Evolutionary conservation across 2,113 vertebrate genomes (phyloP), one percentile per base, ranked within the genome.

Genomic region (Patagioenas fasciata): DNA sequence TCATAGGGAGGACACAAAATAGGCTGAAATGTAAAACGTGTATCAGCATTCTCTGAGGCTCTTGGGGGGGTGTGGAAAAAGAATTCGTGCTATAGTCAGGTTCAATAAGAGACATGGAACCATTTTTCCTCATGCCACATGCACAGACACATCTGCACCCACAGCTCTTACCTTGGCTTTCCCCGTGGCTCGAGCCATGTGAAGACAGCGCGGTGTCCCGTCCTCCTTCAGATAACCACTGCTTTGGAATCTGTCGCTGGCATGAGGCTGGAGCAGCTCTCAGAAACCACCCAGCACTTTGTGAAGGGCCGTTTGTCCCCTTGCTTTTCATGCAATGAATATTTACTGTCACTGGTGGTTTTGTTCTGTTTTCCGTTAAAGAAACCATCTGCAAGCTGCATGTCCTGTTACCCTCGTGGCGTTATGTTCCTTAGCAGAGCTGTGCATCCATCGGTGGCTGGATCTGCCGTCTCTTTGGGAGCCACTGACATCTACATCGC

Each of bases 401-500:
- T 4, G 3, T 29, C 0, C 0, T 23, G 16, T 86, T 73, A 83
- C 47, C 61, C 21, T 26, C 15, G 3, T 23, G 36, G 17, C 15
- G 13, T 40, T 60, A 2, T 8, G 53, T 58, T 79, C 67, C n/a
- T 67, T 9, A 53, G 44, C 72, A 69, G 94, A 34, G 50, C 64
- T 31, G 29, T 56, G 17, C 40, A 24, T 82, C 57, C 34, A 9
- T 65, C 71, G 15, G 50, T 21, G n/a, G 9, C 60, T 80, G 71
- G n/a, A 17, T 62, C 74, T 66, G 36, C 28, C 2, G 11, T 54
- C 40, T 67, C 48, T 60, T 60, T 20, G 32, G 53, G 66, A 95
- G 74, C 57, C 4, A 6, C 61, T 23, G 32, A 5, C 47, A 67
- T 54, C 61, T 67, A 40, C 85, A 47, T 0, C 0, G 1, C 60